These are phyloP conservation scores for Mionectes olivaceus DNA, from an alignment of 2,797 vertebrate genomes.

Conservation along the genomic window DNA sequence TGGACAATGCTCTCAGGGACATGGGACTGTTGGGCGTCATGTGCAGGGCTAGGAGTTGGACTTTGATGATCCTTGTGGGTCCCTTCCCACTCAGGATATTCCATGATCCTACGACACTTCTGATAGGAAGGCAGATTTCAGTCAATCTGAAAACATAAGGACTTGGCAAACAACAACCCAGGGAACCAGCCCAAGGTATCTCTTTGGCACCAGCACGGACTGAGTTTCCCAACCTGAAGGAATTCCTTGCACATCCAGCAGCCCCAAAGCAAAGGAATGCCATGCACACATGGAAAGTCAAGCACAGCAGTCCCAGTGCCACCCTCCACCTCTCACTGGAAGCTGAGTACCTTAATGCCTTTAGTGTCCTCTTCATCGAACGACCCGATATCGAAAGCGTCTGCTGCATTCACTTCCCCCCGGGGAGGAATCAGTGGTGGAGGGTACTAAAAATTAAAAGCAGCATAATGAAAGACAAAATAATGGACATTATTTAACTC, in stretches of 20 bases:
- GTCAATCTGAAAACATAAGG: background rate
- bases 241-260: background rate
- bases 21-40: background rate
- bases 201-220: background rate
- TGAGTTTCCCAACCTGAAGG: background rate
- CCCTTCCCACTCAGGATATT: background rate
- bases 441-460: conserved; percentile 83
- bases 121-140: background rate
- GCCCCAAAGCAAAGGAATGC: background rate
- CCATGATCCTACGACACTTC: background rate
- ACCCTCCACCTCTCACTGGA: background rate
- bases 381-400: conserved; percentile 97
- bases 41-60: background rate
- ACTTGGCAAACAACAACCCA: background rate
- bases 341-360: conserved; percentile 90
- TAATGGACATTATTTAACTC: background rate
- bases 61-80: background rate
- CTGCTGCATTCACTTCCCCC: conserved; percentile 96
- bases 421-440: conserved; percentile 94
- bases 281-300: background rate
- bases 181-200: background rate
- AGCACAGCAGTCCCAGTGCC: background rate
- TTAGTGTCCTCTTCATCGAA: conserved; percentile 99
- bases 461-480: background rate
- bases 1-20: background rate